phyloP scores from a whole-genome alignment of 2,113 vertebrate species.

The Microtus pennsylvanicus region DNA sequence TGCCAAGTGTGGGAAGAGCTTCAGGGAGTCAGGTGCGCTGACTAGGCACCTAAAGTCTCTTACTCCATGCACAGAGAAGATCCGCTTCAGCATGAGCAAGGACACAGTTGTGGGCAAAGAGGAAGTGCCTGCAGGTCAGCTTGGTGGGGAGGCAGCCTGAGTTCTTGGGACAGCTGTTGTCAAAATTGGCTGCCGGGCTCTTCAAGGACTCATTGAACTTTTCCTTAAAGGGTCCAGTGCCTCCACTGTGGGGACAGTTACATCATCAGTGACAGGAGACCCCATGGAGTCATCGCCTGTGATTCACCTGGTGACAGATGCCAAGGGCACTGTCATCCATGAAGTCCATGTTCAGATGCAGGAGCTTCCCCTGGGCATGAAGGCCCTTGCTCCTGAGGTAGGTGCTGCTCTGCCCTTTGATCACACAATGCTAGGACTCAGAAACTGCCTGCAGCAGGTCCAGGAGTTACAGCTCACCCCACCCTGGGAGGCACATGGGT shows the following conservation, averaged over 20 bases:
- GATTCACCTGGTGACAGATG: constrained; percentile 92
- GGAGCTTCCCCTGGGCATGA: constrained; percentile 85
- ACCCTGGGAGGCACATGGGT: not conserved
- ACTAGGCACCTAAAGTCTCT: constrained; percentile 97
- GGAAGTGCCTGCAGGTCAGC: constrained; percentile 90
- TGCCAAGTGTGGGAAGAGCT: constrained; percentile 96
- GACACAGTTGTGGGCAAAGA: constrained; percentile 92
- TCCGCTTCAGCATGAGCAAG: constrained; percentile 94
- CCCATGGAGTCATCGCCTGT: constrained; percentile 88
- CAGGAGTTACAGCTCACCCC: not conserved
- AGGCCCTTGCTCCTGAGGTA: constrained; percentile 82
- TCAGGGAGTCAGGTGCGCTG: constrained; percentile 97
- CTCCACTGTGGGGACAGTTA: constrained; percentile 70
- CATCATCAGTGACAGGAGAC: constrained; percentile 67
- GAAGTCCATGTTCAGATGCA: constrained; percentile 96
- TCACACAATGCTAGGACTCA: not conserved
- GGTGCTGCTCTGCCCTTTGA: not conserved
- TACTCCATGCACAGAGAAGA: constrained; percentile 97
- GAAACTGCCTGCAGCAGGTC: not conserved
- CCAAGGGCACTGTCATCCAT: constrained; percentile 93
- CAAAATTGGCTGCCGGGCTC: not conserved
- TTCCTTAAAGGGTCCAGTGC: constrained; percentile 85
- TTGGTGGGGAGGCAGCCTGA: not conserved
- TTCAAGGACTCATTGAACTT: not conserved
- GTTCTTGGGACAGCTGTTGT: not conserved